Conservation (phyloP, 2,888 invertebrate genomes). For the Lydus trimaculatus region DNA sequence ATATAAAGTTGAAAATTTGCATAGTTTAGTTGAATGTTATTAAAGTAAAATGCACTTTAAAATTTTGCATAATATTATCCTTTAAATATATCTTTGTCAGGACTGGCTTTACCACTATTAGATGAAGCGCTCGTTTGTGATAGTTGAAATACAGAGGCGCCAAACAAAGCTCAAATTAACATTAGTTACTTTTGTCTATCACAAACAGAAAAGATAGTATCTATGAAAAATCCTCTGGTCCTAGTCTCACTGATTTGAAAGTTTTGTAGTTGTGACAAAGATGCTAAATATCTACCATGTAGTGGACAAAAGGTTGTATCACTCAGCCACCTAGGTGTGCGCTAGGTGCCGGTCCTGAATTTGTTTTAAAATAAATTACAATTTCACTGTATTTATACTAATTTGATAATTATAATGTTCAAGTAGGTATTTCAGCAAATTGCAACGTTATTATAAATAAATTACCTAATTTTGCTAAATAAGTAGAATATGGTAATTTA, state of each 20-base stretch:
- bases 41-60: slow-evolving; percentile 17
- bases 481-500: not conserved
- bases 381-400: slow-evolving; percentile 13
- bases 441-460: not conserved
- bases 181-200: no score
- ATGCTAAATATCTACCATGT: no score
- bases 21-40: slow-evolving; percentile 18
- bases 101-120: not conserved
- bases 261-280: no score
- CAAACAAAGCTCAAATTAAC: no score
- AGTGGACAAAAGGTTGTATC: no score
- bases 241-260: no score
- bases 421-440: slow-evolving; percentile 7
- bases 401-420: not conserved
- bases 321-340: no score
- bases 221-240: no score
- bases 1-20: slow-evolving; percentile 25
- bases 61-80: slow-evolving; percentile 9
- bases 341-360: not conserved
- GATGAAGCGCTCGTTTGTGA: no score
- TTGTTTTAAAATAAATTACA: slow-evolving; percentile 13
- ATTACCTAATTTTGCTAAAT: not conserved
- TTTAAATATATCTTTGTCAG: slow-evolving; percentile 6
- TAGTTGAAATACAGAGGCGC: no score
- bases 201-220: no score